phyloP scores from a whole-genome alignment of 2,888 invertebrate species.

The Yponomeuta sedellus region DNA sequence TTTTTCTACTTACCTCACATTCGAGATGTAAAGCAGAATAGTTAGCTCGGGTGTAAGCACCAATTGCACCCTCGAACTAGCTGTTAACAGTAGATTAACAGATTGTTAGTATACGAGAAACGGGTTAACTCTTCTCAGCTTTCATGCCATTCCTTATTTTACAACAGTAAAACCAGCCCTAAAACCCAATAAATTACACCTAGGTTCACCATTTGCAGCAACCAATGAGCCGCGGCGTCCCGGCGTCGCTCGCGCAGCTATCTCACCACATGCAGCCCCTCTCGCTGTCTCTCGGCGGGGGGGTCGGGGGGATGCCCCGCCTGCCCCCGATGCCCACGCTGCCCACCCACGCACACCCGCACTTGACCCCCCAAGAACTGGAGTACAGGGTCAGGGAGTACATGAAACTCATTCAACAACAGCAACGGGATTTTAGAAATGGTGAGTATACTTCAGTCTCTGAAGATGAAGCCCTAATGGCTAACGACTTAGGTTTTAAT shows the following conservation, averaged over 20 bases:
- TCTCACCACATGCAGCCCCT: constrained; percentile 84
- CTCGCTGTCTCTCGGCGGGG: constrained; percentile 79
- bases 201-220: constrained; percentile 42
- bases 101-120: no score
- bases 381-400: constrained; percentile 88
- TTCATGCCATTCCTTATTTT: neutral
- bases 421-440: constrained; percentile 54
- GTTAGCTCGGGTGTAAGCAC: no score
- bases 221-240: constrained; percentile 76
- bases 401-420: constrained; percentile 81
- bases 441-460: constrained; percentile 35
- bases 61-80: no score
- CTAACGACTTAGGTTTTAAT: no score
- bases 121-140: no score
- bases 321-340: constrained; percentile 59
- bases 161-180: neutral
- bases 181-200: neutral
- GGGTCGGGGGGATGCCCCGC: constrained; percentile 75
- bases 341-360: constrained; percentile 71
- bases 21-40: no score
- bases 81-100: no score
- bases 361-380: constrained; percentile 81
- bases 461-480: no score
- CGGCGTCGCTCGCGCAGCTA: constrained; percentile 71
- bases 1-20: no score